Conservation (phyloP, 2,888 invertebrate genomes). For the Drosophila lutescens region DNA sequence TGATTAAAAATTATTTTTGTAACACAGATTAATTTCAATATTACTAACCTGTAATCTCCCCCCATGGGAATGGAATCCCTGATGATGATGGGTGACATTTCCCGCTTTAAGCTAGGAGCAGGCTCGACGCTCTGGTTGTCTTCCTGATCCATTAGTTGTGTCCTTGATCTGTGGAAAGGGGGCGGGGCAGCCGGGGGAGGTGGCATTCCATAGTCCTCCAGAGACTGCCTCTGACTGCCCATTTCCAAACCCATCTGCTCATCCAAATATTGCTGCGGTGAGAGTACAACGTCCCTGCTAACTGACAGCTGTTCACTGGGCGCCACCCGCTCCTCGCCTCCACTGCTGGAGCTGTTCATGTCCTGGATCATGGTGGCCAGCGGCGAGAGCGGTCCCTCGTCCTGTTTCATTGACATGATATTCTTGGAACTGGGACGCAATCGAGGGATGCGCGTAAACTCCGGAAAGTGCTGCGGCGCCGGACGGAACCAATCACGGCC, state of each 20-base stretch:
- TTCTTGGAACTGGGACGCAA: conserved; percentile 83
- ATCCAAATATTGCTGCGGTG: conserved; percentile 73
- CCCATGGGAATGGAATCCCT: conserved; percentile 82
- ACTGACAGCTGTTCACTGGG: conserved; percentile 26
- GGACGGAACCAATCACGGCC: conserved; percentile 83
- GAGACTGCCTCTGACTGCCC: conserved; percentile 15
- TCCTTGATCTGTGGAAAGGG: conserved; percentile 50
- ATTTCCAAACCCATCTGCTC: conserved; percentile 52
- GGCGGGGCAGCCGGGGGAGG: conserved; percentile 73
- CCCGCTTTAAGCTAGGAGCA: conserved; percentile 50
- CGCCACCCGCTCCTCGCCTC: conserved; percentile 77
- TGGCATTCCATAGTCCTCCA: conserved; percentile 53
- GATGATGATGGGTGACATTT: conserved; percentile 82
- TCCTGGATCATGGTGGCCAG: conserved; percentile 83
- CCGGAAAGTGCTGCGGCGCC: conserved; percentile 77
- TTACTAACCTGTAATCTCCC: conserved; percentile 78
- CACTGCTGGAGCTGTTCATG: conserved; percentile 83
- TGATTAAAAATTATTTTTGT: background rate
- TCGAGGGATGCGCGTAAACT: conserved; percentile 83
- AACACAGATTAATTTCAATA: no score
- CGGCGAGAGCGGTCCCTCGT: conserved; percentile 81
- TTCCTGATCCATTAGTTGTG: conserved; percentile 6
- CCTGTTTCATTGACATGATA: conserved; percentile 83
- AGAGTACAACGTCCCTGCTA: conserved; percentile 58
- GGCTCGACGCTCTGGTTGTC: conserved; percentile 16